Conservation (phyloP, 2,797 vertebrate genomes). For the Gymnothorax javanicus region DNA sequence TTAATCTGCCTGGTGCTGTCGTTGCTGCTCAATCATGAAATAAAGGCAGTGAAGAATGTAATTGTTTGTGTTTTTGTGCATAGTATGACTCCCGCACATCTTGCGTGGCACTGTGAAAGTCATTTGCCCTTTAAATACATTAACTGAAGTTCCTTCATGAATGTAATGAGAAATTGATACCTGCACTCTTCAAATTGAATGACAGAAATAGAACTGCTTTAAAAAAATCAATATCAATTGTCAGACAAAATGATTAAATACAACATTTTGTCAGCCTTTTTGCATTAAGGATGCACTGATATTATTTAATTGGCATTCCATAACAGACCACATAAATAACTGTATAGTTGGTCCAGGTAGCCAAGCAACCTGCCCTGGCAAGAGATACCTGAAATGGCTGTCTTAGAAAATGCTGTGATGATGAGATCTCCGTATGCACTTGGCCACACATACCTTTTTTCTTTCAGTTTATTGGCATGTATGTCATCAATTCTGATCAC, state of each 20-base stretch:
- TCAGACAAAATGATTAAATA: constrained; percentile 13
- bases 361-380: background rate
- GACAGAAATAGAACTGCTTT: background rate
- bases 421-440: background rate
- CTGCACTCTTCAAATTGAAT: constrained; percentile 1
- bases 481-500: background rate
- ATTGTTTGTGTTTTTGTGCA: constrained; percentile 88
- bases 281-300: background rate
- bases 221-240: constrained; percentile 1
- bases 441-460: background rate
- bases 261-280: background rate
- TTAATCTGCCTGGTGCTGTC: constrained; percentile 87
- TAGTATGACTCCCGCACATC: constrained; percentile 51
- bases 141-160: constrained; percentile 30
- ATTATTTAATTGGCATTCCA: background rate
- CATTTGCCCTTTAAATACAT: constrained; percentile 60
- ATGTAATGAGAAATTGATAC: constrained; percentile 21
- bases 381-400: background rate
- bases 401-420: background rate
- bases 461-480: background rate
- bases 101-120: constrained; percentile 66
- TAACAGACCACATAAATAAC: background rate
- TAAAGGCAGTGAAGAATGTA: constrained; percentile 91
- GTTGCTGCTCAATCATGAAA: constrained; percentile 89
- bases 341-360: background rate